These are phyloP conservation scores for Amazona guildingii DNA, from an alignment of 2,113 vertebrate species.

Conservation along the genomic window DNA sequence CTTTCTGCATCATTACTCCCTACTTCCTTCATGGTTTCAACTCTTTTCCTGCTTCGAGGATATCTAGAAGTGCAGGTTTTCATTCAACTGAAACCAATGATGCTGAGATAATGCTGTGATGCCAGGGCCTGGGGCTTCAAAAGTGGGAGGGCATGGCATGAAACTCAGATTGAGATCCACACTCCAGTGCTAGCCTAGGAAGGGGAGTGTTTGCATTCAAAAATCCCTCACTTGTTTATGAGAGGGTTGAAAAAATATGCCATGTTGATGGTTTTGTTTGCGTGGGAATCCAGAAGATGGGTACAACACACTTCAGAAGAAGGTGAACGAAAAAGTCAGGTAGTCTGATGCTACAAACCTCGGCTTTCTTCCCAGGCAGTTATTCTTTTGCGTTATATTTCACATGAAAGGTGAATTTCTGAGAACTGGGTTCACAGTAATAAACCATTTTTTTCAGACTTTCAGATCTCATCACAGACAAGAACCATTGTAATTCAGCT, in stretches of 20 bases:
- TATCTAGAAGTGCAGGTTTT: not conserved
- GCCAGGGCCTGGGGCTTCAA: not conserved
- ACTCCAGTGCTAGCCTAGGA: not conserved
- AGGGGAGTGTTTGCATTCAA: not conserved
- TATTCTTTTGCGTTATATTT: not conserved
- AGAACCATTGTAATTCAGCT: not conserved
- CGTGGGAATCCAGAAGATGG: not conserved
- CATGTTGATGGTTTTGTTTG: not conserved
- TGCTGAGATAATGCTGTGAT: not conserved
- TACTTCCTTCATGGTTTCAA: not conserved
- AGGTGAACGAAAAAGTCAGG: not conserved
- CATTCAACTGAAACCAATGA: accelerated
- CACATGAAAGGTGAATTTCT: not conserved
- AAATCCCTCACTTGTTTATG: not conserved
- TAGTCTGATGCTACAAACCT: not conserved
- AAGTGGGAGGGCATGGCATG: not conserved
- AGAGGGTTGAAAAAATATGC: not conserved
- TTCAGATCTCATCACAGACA: not conserved
- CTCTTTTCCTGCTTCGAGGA: not conserved
- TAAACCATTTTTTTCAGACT: not conserved
- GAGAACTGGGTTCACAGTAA: not conserved
- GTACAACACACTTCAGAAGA: not conserved
- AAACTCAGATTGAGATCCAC: not conserved
- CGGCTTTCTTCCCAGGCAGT: not conserved
- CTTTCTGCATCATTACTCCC: accelerated